Evolutionary conservation across 2,113 vertebrate genomes (phyloP), one percentile per base, ranked within the genome.

Genomic region (Pachycephala philippinensis): DNA sequence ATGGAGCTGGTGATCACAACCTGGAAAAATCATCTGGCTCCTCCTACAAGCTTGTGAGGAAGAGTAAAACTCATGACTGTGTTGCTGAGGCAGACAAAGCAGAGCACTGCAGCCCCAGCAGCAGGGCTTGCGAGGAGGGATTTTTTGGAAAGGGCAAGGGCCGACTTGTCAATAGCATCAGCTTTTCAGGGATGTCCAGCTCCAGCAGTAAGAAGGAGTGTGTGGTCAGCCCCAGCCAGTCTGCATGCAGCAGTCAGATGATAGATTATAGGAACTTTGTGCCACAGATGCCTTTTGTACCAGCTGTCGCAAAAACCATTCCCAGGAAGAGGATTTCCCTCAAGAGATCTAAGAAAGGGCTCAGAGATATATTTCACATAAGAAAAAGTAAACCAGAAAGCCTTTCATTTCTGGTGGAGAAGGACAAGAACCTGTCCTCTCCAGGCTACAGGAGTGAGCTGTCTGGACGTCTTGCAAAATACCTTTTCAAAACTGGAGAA

Each of bases 281-380:
- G 60, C 98, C 99, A 85, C 98, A 99, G 97, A 97, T 98, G 98
- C 98, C 98, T 81, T 99, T 99, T n/a, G 98, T 99, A 76, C 98
- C 99, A 42, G 98, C 98, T 13, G 98, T 99, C 0, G 98, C 98
- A 81, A 99, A 99, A 96, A 98, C 98, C 75, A 97, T 99, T 70
- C 98, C 98, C 22, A 98, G 98, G 78, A 99, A 98, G 89, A 98
- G 98, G 83, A 98, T 99, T 95, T 99, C 98, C 40, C 96, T 99
- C 68, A 98, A 98, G 89, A 98, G 97, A 64, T 98, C 98, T 30
- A 99, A 98, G 95, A 99, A 98, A 86, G 98, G 98, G 54, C 97
- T 99, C 69, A 97, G 97, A 91, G 98, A 98, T 63, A 95, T 99
- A 63, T 98, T 99, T 85, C 98, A 98, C 64, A 97, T 98, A 8